These are phyloP conservation scores for Hyperoplus immaculatus DNA, from an alignment of 2,797 vertebrate genomes.

Conservation along the genomic window DNA sequence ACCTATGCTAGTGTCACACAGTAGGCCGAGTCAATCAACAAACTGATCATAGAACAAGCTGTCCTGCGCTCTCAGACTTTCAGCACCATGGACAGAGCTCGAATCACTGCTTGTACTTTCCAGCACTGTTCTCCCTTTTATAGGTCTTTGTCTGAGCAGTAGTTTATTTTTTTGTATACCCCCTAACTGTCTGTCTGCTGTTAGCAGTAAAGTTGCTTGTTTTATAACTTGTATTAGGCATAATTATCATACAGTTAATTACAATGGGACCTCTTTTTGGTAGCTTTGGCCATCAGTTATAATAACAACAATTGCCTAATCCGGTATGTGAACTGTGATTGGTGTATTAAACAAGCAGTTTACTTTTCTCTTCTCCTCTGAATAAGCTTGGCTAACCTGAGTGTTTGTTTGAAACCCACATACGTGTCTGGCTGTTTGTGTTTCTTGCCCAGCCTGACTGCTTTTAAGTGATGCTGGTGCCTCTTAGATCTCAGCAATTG, in stretches of 20 bases:
- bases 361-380: background rate
- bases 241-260: background rate
- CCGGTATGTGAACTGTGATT: background rate
- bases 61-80: conserved; percentile 22
- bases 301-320: background rate
- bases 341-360: background rate
- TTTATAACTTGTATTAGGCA: background rate
- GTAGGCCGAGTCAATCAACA: conserved; percentile 45
- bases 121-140: conserved; percentile 27
- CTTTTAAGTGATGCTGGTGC: background rate
- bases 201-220: background rate
- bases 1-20: conserved; percentile 55
- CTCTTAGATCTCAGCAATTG: conserved; percentile 2
- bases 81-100: conserved; percentile 37
- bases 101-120: conserved; percentile 21
- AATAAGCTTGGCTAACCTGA: background rate
- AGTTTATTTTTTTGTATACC: conserved; percentile 19
- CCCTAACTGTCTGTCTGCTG: background rate
- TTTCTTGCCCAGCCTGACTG: background rate
- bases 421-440: background rate
- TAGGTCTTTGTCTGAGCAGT: conserved; percentile 25
- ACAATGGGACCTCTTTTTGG: background rate
- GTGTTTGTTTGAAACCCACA: background rate
- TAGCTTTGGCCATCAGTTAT: background rate
- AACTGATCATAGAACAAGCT: conserved; percentile 38